A percentile compares a stretch with the other conserved stretches of the same genome.
These are phyloP conservation scores for Octodon degus DNA, from an alignment of 2,113 vertebrate species.

Conservation along the genomic window DNA sequence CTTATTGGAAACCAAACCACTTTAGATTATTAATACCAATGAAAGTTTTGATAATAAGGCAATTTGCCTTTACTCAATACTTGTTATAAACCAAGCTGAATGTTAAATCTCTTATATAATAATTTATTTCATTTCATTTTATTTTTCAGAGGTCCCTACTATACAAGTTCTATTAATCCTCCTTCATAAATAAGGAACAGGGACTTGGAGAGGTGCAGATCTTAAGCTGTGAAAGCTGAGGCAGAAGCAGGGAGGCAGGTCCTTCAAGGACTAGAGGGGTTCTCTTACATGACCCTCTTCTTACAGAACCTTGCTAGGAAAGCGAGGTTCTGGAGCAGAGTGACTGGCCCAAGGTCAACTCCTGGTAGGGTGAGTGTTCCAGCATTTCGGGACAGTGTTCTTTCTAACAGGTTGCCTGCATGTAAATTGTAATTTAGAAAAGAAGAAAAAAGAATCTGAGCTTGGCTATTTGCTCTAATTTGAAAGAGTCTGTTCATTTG, in stretches of 20 bases:
- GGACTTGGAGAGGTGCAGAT: background rate
- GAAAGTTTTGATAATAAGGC: background rate
- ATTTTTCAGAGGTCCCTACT: background rate
- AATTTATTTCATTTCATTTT: background rate
- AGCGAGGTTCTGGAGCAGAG: background rate
- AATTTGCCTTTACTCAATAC: conserved; percentile 42
- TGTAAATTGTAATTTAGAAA: background rate
- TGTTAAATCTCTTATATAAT: background rate
- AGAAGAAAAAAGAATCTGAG: background rate
- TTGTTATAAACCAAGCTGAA: background rate
- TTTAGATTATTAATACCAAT: conserved; percentile 11
- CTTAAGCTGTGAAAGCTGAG: background rate
- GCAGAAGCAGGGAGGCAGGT: background rate
- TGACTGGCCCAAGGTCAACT: background rate
- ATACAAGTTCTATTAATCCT: background rate
- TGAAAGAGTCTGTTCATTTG: background rate
- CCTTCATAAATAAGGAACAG: background rate
- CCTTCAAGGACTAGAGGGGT: background rate
- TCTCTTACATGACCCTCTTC: background rate
- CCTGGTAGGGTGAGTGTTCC: background rate
- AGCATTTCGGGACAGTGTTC: background rate
- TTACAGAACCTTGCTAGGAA: background rate
- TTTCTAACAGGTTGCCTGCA: background rate
- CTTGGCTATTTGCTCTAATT: background rate
- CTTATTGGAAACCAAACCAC: background rate